Evolutionary conservation across 1,140 invertebrate genomes (phyloP).

Genomic region (Dryas iulia): DNA sequence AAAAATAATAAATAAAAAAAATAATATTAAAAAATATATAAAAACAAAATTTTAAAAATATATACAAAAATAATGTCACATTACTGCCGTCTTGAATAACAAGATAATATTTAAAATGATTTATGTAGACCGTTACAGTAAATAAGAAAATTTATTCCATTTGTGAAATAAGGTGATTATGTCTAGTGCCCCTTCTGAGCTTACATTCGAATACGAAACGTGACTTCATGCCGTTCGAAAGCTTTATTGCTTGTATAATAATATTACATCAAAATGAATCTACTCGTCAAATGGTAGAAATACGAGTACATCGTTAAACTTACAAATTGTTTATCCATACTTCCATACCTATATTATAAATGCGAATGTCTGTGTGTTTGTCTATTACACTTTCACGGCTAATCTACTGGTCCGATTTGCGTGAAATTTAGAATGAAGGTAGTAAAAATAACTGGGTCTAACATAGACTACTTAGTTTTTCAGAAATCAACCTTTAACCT

Average conservation of each 20-base stretch:
- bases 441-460: too few relatives aligned
- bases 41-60: background rate
- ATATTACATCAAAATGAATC: constrained; percentile 6
- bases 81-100: background rate
- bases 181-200: constrained; percentile 18
- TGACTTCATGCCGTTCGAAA: constrained; percentile 11
- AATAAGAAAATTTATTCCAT: constrained; percentile 29
- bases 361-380: too few relatives aligned
- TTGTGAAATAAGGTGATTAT: constrained; percentile 24
- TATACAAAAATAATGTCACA: background rate
- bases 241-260: background rate
- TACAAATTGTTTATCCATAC: too few relatives aligned
- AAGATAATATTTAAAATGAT: background rate
- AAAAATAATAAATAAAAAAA: background rate
- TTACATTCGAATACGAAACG: constrained; percentile 19
- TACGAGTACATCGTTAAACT: too few relatives aligned
- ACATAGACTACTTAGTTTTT: too few relatives aligned
- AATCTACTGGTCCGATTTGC: too few relatives aligned
- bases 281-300: background rate
- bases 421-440: too few relatives aligned
- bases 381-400: too few relatives aligned
- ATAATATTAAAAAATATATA: background rate
- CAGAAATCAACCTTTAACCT: too few relatives aligned
- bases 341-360: too few relatives aligned
- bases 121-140: constrained; percentile 18